Evolutionary conservation across 2,888 invertebrate species (phyloP), one percentile per base, ranked within the genome.

Genomic region (Xylota segnis): DNA sequence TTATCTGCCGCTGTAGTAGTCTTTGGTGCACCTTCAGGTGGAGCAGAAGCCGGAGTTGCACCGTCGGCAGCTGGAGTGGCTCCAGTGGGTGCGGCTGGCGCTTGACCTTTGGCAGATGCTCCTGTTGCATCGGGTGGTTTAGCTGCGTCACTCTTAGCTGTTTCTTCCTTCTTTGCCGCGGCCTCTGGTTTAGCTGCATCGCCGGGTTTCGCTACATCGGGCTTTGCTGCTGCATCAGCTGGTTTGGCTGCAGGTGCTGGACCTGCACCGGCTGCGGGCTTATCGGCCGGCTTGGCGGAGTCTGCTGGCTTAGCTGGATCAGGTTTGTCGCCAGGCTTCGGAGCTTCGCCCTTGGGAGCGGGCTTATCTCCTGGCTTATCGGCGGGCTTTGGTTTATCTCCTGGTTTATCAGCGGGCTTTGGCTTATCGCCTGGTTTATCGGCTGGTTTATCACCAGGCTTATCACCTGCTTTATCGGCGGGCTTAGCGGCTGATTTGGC

Each of bases 41-140:
- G 90, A 12, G 88, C 92, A 88, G 89, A 89, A 82, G 90, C 83
- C 74, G 90, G 88, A 10, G 89, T 89, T 89, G 89, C 89, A 63
- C 89, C 92, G 88, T 90, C 90, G 0, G 89, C 87, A 14, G 63
- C 88, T 89, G 89, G 93, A 87, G 91, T 93, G 71, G 90, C 93
- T 91, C 89, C 92, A 92, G 90, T 87, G 54, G 91, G 90, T 34
- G 91, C 90, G 0, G 87, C 76, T 34, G 88, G 81, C 1, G 88
- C 88, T 68, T 78, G 76, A 45, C 72, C 47, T 12, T 86, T 75
- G 34, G 88, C 88, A 14, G 90, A 87, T 12, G 89, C 88, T 52
- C 89, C 88, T 10, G 90, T 87, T 56, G 89, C 81, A 16, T 89
- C 77, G 2, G 76, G 61, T 37, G 88, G 90, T 83, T 90, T 90